Conservation (phyloP, 1,140 invertebrate genomes). For the Cyclina sinensis region DNA sequence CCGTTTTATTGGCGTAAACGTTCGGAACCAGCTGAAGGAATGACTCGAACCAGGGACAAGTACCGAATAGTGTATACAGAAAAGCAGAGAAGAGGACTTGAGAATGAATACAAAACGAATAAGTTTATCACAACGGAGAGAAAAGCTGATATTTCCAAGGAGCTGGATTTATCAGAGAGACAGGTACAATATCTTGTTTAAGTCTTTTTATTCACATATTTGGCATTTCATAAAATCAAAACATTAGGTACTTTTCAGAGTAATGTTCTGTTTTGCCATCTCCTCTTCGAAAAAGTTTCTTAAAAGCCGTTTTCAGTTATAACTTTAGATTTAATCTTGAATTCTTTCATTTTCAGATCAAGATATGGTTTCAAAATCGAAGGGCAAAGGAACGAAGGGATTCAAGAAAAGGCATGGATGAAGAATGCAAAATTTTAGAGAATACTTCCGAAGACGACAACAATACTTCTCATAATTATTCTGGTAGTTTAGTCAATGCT, state of each 20-base stretch:
- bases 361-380: conserved; percentile 59
- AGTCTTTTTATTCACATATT: too few species aligned
- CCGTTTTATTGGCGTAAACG: conserved; percentile 33
- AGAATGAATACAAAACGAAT: conserved; percentile 23
- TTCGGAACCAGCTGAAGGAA: conserved; percentile 25
- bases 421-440: neutral
- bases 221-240: too few species aligned
- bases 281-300: too few species aligned
- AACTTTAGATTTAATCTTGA: too few species aligned
- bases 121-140: conserved; percentile 49
- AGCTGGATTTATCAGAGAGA: conserved; percentile 52
- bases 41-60: conserved; percentile 57
- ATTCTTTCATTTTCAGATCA: conserved; percentile 19
- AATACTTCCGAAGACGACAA: neutral
- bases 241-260: too few species aligned
- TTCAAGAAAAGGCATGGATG: neutral
- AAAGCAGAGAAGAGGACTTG: conserved; percentile 43
- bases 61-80: conserved; percentile 56
- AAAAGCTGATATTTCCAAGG: conserved; percentile 3
- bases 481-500: too few species aligned
- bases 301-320: too few species aligned
- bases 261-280: too few species aligned
- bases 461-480: neutral
- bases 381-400: conserved; percentile 55
- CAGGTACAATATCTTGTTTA: too few species aligned